These are phyloP conservation scores for Limnothrissa miodon DNA, from an alignment of 2,113 vertebrate species.

Conservation along the genomic window DNA sequence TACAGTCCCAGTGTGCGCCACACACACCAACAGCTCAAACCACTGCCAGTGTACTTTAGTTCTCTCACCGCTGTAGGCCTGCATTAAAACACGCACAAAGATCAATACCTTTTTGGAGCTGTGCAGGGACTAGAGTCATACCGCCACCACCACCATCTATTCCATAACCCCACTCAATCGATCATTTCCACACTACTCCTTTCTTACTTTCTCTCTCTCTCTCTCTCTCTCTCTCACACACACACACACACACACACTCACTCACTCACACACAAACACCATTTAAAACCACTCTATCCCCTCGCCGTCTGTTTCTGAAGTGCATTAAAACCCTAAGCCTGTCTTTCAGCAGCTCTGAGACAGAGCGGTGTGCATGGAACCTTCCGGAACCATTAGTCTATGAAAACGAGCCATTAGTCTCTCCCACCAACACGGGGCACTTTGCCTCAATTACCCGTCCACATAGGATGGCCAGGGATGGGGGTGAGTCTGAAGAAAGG, in stretches of 20 bases:
- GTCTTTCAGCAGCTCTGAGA: slow-evolving; percentile 60
- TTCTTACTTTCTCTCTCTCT: neutral
- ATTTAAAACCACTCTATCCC: slow-evolving; percentile 30
- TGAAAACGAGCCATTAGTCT: slow-evolving; percentile 60
- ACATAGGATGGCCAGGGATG: slow-evolving; percentile 52
- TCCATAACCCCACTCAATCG: neutral
- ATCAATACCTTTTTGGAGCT: slow-evolving; percentile 72
- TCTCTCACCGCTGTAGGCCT: slow-evolving; percentile 34
- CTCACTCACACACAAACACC: slow-evolving; percentile 38
- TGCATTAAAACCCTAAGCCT: slow-evolving; percentile 60
- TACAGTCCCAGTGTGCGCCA: neutral
- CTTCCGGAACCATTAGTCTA: slow-evolving; percentile 37
- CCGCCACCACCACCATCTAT: slow-evolving; percentile 45
- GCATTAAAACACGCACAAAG: slow-evolving; percentile 65
- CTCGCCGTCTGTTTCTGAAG: slow-evolving; percentile 55
- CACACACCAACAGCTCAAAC: neutral
- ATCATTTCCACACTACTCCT: neutral
- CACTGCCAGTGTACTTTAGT: neutral
- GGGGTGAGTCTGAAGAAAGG: neutral
- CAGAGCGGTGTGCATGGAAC: slow-evolving; percentile 21
- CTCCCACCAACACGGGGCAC: slow-evolving; percentile 62
- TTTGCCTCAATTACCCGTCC: slow-evolving; percentile 63
- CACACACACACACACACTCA: slow-evolving; percentile 26
- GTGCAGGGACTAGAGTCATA: slow-evolving; percentile 52
- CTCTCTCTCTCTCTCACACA: neutral